Evolutionary conservation across 2,888 invertebrate genomes (phyloP).

Genomic region (Muschampia plurimacula): DNA sequence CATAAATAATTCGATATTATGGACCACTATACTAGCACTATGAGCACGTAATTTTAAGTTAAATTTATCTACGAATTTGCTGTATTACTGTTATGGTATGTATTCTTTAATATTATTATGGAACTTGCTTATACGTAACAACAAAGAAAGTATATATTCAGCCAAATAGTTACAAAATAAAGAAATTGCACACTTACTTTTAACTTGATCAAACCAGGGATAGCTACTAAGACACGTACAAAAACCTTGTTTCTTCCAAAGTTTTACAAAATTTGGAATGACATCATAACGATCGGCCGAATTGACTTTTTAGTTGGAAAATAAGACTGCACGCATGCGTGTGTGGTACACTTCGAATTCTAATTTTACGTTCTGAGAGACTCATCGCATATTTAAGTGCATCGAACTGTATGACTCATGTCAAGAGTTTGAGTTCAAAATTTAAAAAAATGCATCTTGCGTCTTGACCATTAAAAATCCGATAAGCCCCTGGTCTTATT

Average conservation of each 20-base stretch:
- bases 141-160: too few relatives aligned
- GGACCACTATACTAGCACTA: too few relatives aligned
- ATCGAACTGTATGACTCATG: conserved; percentile 28
- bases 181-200: background rate
- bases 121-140: too few relatives aligned
- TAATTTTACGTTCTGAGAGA: conserved; percentile 34
- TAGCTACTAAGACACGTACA: conserved; percentile 15
- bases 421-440: background rate
- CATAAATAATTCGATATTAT: too few relatives aligned
- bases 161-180: background rate
- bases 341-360: conserved; percentile 29
- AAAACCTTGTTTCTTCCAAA: conserved; percentile 12
- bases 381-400: conserved; percentile 27
- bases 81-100: too few relatives aligned
- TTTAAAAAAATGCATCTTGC: background rate
- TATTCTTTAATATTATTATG: too few relatives aligned
- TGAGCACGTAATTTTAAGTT: too few relatives aligned
- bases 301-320: conserved; percentile 26
- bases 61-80: too few relatives aligned
- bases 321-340: conserved; percentile 8
- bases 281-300: conserved; percentile 28
- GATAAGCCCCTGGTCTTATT: too few relatives aligned
- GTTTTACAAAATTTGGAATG: conserved; percentile 24
- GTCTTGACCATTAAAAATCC: background rate
- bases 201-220: conserved; percentile 19